Evolutionary conservation across 1,140 invertebrate genomes (phyloP).

Genomic region (Aphaenogaster ashmeadi): DNA sequence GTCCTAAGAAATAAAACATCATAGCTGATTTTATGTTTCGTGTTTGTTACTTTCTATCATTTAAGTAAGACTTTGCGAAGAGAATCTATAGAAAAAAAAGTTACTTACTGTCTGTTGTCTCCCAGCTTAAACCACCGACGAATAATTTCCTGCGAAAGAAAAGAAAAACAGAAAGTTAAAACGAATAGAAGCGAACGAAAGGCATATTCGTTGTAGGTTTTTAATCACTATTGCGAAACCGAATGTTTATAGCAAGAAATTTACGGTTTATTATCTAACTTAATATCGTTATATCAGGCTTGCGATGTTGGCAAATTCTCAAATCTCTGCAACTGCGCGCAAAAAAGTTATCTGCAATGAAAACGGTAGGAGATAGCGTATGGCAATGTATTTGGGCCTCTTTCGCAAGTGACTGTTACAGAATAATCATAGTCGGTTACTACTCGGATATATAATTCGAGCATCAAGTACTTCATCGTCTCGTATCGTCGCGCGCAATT

Average conservation of each 20-base stretch:
- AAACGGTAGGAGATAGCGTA: conserved; percentile 63
- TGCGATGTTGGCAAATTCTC: conserved; percentile 72
- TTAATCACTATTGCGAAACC: conserved; percentile 53
- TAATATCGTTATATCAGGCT: conserved; percentile 52
- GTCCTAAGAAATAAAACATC: conserved; percentile 82
- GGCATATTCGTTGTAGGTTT: conserved; percentile 51
- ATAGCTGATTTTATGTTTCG: conserved; percentile 57
- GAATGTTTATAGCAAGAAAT: conserved; percentile 39
- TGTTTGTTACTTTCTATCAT: background rate
- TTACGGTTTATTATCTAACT: conserved; percentile 47
- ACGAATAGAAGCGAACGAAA: conserved; percentile 69
- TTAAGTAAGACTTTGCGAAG: background rate
- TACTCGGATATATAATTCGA: conserved; percentile 67
- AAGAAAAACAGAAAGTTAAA: conserved; percentile 78
- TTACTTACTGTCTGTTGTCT: conserved; percentile 98
- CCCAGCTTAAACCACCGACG: conserved; percentile 98
- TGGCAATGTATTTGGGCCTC: conserved; percentile 53
- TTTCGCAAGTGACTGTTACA: conserved; percentile 67
- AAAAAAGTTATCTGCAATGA: conserved; percentile 77
- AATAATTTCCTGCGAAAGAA: conserved; percentile 97
- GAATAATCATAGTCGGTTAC: conserved; percentile 60
- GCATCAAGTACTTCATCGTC: conserved; percentile 30
- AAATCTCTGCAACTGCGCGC: conserved; percentile 74
- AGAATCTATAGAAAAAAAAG: conserved; percentile 42
- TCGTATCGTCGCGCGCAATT: conserved; percentile 45